Evolutionary conservation across 2,888 invertebrate species (phyloP).

Genomic region (Tuberolachnus salignus): DNA sequence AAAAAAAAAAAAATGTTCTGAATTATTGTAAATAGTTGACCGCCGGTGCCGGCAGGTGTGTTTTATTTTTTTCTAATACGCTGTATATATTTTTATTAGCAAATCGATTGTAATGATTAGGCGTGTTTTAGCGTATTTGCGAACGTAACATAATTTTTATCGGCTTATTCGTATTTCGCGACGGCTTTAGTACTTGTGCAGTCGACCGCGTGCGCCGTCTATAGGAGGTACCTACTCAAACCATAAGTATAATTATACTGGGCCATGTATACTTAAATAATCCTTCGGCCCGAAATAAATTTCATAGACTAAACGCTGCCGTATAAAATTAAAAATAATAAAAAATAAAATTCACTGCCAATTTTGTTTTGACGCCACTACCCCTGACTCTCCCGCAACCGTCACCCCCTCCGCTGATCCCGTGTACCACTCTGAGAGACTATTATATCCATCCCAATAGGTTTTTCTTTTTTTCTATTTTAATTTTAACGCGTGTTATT

Average conservation of each 20-base stretch:
- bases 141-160: conserved; percentile 12
- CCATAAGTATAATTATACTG: neutral
- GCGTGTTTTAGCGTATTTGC: conserved; percentile 4
- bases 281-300: conserved; percentile 23
- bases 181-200: neutral
- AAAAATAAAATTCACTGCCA: conserved; percentile 35
- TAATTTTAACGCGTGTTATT: too few relatives aligned
- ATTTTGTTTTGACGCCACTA: conserved; percentile 22
- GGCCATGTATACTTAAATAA: conserved; percentile 33
- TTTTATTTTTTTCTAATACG: neutral
- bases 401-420: too few relatives aligned
- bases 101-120: conserved; percentile 15
- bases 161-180: neutral
- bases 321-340: too few relatives aligned
- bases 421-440: too few relatives aligned
- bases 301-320: neutral
- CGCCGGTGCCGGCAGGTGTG: neutral
- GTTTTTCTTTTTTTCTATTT: too few relatives aligned
- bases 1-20: too few relatives aligned
- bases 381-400: too few relatives aligned
- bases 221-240: conserved; percentile 21
- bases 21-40: neutral
- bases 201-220: neutral
- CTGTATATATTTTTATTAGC: conserved; percentile 26
- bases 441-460: too few relatives aligned